Conservation (phyloP, 2,113 vertebrate species). For the Trochalopteron elliotii region DNA sequence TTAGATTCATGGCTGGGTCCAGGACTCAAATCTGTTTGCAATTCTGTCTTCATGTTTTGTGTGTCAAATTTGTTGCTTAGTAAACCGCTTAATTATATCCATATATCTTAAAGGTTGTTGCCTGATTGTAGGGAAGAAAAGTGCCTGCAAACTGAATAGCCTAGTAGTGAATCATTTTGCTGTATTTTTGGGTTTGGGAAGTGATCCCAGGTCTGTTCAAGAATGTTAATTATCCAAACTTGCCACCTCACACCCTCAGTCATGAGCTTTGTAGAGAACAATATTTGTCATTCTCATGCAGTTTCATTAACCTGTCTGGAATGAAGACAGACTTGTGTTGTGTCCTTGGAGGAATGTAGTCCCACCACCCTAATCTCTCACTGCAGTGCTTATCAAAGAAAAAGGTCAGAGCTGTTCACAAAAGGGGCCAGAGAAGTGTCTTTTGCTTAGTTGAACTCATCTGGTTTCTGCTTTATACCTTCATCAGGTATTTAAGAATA, state of each 20-base stretch:
- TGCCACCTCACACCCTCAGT: constrained; percentile 13
- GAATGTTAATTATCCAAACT: constrained; percentile 12
- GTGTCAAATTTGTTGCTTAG: neutral
- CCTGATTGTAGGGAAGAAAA: neutral
- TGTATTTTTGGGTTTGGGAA: neutral
- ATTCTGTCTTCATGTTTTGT: neutral
- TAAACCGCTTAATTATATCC: neutral
- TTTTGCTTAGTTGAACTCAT: neutral
- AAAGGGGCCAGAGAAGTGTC: neutral
- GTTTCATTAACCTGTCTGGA: constrained; percentile 58
- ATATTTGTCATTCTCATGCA: constrained; percentile 29
- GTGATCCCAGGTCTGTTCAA: neutral
- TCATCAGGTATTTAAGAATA: neutral
- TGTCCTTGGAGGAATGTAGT: constrained; percentile 69
- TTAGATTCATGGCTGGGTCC: neutral
- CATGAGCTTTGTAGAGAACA: constrained; percentile 27
- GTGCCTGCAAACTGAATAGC: neutral
- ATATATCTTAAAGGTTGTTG: neutral
- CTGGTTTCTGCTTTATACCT: neutral
- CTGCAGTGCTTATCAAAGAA: neutral
- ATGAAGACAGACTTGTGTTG: constrained; percentile 60
- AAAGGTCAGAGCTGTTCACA: neutral
- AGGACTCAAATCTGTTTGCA: neutral
- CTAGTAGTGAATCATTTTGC: neutral
- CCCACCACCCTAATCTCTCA: constrained; percentile 20